Evolutionary conservation across 1,140 invertebrate species (phyloP), one percentile per base, ranked within the genome.

Genomic region (Drosophila santomea): DNA sequence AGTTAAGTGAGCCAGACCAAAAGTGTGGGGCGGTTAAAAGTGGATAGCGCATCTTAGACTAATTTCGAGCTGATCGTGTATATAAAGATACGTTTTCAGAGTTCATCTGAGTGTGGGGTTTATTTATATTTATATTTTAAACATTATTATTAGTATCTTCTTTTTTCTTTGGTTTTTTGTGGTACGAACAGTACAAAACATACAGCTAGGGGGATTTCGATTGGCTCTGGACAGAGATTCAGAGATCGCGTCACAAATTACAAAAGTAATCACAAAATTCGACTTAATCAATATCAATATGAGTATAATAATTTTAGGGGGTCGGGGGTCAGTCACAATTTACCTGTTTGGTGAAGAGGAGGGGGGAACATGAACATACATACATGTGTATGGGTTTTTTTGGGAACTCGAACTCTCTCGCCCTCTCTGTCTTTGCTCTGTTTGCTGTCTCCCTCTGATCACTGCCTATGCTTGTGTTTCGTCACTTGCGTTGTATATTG

Each of bases 331-430:
- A 60, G 63, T 56, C 57, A 56, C 58, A 79, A 80, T 74, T 79
- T 80, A 79, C 77, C 76, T 79, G 76, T 56, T 56, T 41, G 57
- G 51, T 55, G 68, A 58, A 54, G 73, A 56, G 50, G 28, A 25
- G 52, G 54, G 75, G 32, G 39, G 8, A 51, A 73, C 54, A 66
- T 73, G 61, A 62, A 74, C 64, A 77, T 69, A 76, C 41, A 32
- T 32, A 54, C 56, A 44, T 45, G 45, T 50, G 64, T 61, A 39
- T 48, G 71, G 57, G 15, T 74, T 23, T 20, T 20, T 20, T 20
- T 64, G 35, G 52, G 51, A 47, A 74, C 64, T 52, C 59, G 41
- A 38, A 56, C 66, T 39, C 55, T 45, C 35, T 71, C 41, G 56
- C 38, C 36, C 36, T 54, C 47, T 45, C 32, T 54, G 20, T 28